Evolutionary conservation across 2,797 vertebrate species (phyloP).

Genomic region (Tamandua tetradactyla): DNA sequence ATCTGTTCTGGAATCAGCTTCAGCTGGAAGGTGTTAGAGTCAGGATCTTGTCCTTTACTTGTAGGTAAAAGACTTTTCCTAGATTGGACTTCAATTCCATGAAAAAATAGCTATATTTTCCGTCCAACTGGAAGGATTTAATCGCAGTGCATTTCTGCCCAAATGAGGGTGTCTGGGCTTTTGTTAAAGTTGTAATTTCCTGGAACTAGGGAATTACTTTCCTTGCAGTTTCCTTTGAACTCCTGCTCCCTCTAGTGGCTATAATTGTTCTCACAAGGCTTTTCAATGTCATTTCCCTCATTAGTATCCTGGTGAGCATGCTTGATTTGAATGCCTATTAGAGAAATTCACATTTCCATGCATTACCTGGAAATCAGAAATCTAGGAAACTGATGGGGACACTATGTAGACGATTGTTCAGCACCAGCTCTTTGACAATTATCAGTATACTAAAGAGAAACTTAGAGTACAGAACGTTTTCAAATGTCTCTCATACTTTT

Average conservation of each 20-base stretch:
- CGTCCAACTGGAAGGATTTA: slow-evolving; percentile 53
- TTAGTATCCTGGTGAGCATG: not conserved
- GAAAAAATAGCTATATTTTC: slow-evolving; percentile 35
- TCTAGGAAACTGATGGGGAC: not conserved
- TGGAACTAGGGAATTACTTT: not conserved
- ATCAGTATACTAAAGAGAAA: not conserved
- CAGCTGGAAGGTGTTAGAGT: not conserved
- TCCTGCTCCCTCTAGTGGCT: slow-evolving; percentile 79
- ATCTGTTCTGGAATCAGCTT: slow-evolving; percentile 62
- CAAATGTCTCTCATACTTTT: not conserved
- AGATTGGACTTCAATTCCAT: slow-evolving; percentile 18
- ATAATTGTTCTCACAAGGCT: fast-evolving
- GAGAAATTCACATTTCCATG: slow-evolving; percentile 51
- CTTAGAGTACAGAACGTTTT: not conserved
- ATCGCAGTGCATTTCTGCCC: not conserved
- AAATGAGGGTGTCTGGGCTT: not conserved
- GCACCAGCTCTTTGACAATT: not conserved
- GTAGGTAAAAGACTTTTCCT: slow-evolving; percentile 8
- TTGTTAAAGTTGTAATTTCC: not conserved
- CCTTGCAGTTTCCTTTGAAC: not conserved
- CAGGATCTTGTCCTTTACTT: slow-evolving; percentile 3
- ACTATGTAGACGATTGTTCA: not conserved
- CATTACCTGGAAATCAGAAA: slow-evolving; percentile 52
- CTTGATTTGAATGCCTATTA: slow-evolving; percentile 73
- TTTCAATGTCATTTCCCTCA: slow-evolving; percentile 29